Evolutionary conservation across 2,797 vertebrate species (phyloP).

Genomic region (Macropus fuliginosus): DNA sequence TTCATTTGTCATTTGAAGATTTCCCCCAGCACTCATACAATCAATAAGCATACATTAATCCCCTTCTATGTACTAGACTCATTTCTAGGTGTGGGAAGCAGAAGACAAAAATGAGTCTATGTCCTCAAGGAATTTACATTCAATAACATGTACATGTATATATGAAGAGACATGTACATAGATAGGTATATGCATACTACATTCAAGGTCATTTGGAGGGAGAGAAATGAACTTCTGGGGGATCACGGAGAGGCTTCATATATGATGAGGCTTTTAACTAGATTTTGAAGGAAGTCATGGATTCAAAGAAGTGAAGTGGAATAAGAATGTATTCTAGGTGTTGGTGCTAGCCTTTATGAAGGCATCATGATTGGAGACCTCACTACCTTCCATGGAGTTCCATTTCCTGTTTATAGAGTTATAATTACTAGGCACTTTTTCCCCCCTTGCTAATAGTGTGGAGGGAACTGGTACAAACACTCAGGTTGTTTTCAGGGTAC

Average conservation of each 20-base stretch:
- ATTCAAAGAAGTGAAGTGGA: neutral
- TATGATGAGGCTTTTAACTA: neutral
- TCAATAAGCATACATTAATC: neutral
- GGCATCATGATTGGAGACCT: no score
- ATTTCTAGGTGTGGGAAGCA: neutral
- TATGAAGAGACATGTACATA: neutral
- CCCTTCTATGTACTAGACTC: neutral
- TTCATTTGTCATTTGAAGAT: neutral
- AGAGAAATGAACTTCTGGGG: neutral
- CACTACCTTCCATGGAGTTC: no score
- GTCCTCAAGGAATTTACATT: neutral
- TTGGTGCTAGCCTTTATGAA: neutral
- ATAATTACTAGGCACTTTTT: neutral
- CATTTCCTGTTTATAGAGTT: neutral
- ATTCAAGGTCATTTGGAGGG: neutral
- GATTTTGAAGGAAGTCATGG: neutral
- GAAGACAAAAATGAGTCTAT: neutral
- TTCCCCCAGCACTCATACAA: neutral
- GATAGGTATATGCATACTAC: neutral
- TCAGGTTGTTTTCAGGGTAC: neutral
- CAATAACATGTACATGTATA: neutral
- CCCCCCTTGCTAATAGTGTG: neutral
- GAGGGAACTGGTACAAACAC: neutral
- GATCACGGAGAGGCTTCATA: accelerated
- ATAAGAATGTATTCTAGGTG: neutral